phyloP scores from a whole-genome alignment of 2,113 vertebrate species.

The Solenodon paradoxus region DNA sequence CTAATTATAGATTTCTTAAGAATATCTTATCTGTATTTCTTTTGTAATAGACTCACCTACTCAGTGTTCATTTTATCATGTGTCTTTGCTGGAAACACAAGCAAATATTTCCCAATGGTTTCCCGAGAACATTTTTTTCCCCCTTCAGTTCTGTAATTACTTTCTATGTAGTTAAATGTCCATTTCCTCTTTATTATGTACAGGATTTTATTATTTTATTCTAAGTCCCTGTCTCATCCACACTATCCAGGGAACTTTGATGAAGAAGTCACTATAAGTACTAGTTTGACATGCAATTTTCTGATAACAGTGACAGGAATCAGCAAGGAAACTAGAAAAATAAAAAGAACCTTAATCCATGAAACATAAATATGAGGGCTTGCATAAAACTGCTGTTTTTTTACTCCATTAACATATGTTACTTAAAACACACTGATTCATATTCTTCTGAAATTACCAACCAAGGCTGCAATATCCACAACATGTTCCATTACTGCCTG shows the following conservation, averaged over 20 bases:
- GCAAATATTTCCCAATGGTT: neutral
- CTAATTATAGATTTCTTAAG: constrained; percentile 27
- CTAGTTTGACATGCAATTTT: constrained; percentile 10
- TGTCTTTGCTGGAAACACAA: constrained; percentile 3
- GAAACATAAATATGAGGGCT: neutral
- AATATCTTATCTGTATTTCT: neutral
- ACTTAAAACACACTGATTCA: neutral
- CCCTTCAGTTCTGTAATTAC: neutral
- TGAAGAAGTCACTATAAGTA: neutral
- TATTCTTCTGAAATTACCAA: neutral
- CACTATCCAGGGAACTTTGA: neutral
- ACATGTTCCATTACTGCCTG: neutral
- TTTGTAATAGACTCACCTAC: neutral
- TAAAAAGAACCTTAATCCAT: neutral
- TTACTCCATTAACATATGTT: constrained; percentile 15
- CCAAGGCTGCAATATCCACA: neutral
- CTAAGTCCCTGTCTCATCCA: neutral
- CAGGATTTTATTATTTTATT: neutral
- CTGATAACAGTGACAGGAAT: neutral
- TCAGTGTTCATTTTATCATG: neutral
- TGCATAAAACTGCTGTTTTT: neutral
- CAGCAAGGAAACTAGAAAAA: neutral
- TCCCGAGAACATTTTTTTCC: neutral
- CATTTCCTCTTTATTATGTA: neutral
- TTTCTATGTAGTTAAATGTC: neutral